Conservation (phyloP, 2,797 vertebrate species). For the Lateolabrax maculatus region DNA sequence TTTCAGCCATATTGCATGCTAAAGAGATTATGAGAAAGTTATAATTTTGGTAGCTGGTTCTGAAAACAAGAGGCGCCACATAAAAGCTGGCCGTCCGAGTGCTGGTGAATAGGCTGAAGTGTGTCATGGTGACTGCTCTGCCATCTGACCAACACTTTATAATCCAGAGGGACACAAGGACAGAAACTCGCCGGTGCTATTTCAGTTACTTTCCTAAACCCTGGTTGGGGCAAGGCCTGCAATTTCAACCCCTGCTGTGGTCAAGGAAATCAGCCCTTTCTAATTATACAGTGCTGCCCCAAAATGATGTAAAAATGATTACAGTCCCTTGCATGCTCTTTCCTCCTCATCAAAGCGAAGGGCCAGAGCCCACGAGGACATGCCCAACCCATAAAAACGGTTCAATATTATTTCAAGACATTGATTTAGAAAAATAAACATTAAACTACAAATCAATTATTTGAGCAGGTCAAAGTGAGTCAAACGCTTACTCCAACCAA, state of each 20-base stretch:
- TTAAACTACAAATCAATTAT: constrained; percentile 66
- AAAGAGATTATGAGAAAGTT: constrained; percentile 77
- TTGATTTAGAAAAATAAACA: constrained; percentile 70
- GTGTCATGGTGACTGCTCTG: constrained; percentile 67
- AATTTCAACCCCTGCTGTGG: constrained; percentile 85
- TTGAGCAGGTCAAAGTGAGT: constrained; percentile 51
- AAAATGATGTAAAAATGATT: constrained; percentile 86
- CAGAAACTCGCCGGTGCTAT: constrained; percentile 78
- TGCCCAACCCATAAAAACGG: constrained; percentile 70
- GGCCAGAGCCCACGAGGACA: constrained; percentile 72
- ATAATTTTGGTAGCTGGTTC: constrained; percentile 81
- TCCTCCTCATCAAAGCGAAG: constrained; percentile 81
- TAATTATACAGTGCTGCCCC: constrained; percentile 84
- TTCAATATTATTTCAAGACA: constrained; percentile 78
- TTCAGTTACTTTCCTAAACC: constrained; percentile 80
- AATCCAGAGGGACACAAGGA: constrained; percentile 73
- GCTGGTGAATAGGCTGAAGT: constrained; percentile 70
- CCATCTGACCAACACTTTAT: constrained; percentile 80
- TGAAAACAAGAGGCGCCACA: constrained; percentile 82
- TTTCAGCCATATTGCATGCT: constrained; percentile 70
- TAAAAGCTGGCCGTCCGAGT: constrained; percentile 74
- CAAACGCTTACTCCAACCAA: constrained; percentile 40
- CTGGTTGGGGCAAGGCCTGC: constrained; percentile 76
- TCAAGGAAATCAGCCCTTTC: constrained; percentile 84
- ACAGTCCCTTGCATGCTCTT: constrained; percentile 77